phyloP scores from a whole-genome alignment of 2,113 vertebrate genomes.

The Hippoglossus stenolepis region DNA sequence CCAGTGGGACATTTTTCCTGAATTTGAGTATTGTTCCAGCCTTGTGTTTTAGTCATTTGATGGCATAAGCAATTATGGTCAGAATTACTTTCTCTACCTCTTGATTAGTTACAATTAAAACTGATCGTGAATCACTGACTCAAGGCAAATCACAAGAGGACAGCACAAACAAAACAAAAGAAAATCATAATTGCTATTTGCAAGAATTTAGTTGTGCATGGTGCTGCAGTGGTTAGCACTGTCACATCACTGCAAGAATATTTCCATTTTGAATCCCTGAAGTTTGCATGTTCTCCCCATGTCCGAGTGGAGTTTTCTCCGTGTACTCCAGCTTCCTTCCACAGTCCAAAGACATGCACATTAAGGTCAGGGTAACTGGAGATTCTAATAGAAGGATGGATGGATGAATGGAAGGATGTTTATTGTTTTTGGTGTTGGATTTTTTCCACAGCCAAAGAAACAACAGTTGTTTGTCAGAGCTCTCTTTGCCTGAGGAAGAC shows the following conservation, averaged over 20 bases:
- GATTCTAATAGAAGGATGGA: background rate
- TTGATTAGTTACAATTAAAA: background rate
- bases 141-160: background rate
- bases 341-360: background rate
- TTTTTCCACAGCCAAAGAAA: background rate
- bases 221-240: too few species aligned
- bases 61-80: background rate
- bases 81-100: background rate
- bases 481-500: background rate
- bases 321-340: too few species aligned
- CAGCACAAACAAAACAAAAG: background rate
- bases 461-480: background rate
- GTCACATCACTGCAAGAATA: too few species aligned
- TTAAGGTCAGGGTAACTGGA: too few species aligned
- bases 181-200: background rate
- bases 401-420: background rate
- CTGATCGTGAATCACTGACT: too few species aligned
- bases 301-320: too few species aligned
- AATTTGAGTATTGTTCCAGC: background rate
- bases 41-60: background rate
- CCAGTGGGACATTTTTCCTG: background rate
- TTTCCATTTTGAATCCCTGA: background rate
- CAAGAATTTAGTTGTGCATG: background rate
- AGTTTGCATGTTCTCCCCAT: background rate
- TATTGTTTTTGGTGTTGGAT: background rate